phyloP scores from a whole-genome alignment of 1,140 invertebrate genomes.

The Diploscapter pachys region DNA sequence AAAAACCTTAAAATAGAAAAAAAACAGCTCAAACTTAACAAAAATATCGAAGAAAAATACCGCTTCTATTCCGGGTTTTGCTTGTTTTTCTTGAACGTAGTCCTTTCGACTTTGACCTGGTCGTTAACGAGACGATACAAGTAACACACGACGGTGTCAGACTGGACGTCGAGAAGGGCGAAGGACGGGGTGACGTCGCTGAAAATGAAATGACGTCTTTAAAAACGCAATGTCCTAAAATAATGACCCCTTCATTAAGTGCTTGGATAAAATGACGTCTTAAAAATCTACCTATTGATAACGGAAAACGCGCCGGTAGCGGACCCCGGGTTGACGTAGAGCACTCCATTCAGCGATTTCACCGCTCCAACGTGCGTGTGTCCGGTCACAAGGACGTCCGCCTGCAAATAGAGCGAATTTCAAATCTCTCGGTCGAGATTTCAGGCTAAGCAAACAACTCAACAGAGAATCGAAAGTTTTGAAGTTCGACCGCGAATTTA shows the following conservation, averaged over 20 bases:
- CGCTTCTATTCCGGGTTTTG: neutral
- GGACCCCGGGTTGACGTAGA: slow-evolving; percentile 98
- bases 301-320: slow-evolving; percentile 85
- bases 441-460: no score
- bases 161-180: slow-evolving; percentile 97
- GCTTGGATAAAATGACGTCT: no score
- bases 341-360: slow-evolving; percentile 96
- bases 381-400: slow-evolving; percentile 96
- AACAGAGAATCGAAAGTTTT: no score
- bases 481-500: no score
- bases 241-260: no score
- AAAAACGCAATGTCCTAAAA: neutral
- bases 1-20: neutral
- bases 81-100: slow-evolving; percentile 59
- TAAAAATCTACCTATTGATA: neutral
- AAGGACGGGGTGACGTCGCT: slow-evolving; percentile 90
- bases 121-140: slow-evolving; percentile 94
- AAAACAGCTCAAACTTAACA: no score
- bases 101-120: slow-evolving; percentile 97
- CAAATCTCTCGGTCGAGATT: no score
- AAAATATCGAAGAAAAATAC: neutral
- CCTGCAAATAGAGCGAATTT: slow-evolving; percentile 69
- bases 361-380: slow-evolving; percentile 98
- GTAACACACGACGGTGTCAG: slow-evolving; percentile 92
- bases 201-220: slow-evolving; percentile 59